These are phyloP conservation scores for Miniopterus natalensis DNA, from an alignment of 2,113 vertebrate species.

Conservation along the genomic window DNA sequence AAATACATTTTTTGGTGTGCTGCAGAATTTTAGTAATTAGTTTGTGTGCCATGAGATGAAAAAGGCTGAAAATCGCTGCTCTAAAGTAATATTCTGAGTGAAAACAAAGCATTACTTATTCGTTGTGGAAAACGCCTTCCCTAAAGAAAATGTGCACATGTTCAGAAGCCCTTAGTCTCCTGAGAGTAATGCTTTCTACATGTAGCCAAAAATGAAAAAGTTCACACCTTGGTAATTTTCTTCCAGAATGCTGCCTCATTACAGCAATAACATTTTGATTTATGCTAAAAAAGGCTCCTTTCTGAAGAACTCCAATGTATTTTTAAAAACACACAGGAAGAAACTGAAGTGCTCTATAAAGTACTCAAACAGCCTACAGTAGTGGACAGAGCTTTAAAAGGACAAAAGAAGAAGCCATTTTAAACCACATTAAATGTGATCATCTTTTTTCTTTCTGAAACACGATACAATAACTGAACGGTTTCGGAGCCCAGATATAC, in stretches of 20 bases:
- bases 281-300: conserved; percentile 31
- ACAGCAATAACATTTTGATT: conserved; percentile 71
- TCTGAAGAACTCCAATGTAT: conserved; percentile 55
- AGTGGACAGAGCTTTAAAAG: conserved; percentile 52
- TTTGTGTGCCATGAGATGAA: not conserved
- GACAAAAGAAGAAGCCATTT: conserved; percentile 62
- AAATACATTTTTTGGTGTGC: not conserved
- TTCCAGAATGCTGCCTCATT: conserved; percentile 64
- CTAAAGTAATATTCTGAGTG: conserved; percentile 51
- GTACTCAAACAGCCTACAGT: not conserved
- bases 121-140: conserved; percentile 40
- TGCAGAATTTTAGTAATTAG: not conserved
- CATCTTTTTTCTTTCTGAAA: conserved; percentile 47
- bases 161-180: conserved; percentile 9
- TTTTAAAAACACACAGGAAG: conserved; percentile 45
- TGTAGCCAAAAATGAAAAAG: not conserved
- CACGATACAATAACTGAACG: conserved; percentile 54
- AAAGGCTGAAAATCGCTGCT: not conserved
- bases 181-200: conserved; percentile 47
- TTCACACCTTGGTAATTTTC: conserved; percentile 66
- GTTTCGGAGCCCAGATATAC: conserved; percentile 16
- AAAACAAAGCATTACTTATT: conserved; percentile 66
- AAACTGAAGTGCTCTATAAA: not conserved
- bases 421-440: conserved; percentile 65
- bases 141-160: conserved; percentile 40